phyloP scores from a whole-genome alignment of 2,797 vertebrate genomes.

The Odontamblyopus rebecca region DNA sequence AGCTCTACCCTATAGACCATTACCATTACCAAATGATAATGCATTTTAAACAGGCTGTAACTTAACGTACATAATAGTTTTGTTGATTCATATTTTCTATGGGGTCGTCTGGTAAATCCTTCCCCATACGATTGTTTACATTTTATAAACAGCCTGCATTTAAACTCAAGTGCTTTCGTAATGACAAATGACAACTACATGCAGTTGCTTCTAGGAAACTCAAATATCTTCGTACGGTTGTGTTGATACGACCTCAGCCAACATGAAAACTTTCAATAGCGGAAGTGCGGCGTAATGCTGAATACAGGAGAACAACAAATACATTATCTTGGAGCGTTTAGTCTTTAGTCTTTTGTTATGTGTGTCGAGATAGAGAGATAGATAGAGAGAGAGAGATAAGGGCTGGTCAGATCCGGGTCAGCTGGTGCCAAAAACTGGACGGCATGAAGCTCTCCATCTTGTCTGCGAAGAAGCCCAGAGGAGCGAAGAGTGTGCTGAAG shows the following conservation, averaged over 20 bases:
- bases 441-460: constrained; percentile 86
- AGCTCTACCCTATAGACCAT: neutral
- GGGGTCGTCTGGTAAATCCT: neutral
- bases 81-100: neutral
- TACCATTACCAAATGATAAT: neutral
- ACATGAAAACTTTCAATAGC: constrained; percentile 69
- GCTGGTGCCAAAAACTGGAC: constrained; percentile 82
- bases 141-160: neutral
- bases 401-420: constrained; percentile 76
- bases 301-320: constrained; percentile 78
- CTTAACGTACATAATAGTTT: too few species aligned
- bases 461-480: constrained; percentile 82
- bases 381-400: constrained; percentile 9
- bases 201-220: constrained; percentile 43
- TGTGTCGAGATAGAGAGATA: constrained; percentile 24
- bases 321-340: constrained; percentile 57
- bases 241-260: constrained; percentile 72
- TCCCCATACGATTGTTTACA: neutral
- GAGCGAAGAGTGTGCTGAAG: constrained; percentile 85
- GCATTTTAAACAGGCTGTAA: neutral
- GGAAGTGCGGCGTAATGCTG: constrained; percentile 68
- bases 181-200: constrained; percentile 20
- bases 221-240: constrained; percentile 39
- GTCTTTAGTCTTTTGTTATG: constrained; percentile 48
- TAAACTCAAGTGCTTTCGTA: constrained; percentile 1